phyloP scores from a whole-genome alignment of 2,113 vertebrate species.

The Poeciliopsis occidentalis region DNA sequence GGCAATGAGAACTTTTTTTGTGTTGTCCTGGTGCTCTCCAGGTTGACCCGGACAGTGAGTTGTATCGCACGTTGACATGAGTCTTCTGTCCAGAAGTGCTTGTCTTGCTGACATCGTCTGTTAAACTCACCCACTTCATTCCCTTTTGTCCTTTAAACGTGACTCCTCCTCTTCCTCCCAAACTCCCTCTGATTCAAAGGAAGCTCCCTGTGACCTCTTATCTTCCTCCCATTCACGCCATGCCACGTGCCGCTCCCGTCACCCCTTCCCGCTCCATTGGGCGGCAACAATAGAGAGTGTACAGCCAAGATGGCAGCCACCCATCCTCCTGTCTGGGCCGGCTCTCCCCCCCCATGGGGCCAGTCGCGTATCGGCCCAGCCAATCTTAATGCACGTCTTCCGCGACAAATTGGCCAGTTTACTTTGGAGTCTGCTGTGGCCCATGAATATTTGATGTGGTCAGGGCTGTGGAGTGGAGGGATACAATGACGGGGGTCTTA shows the following conservation, averaged over 20 bases:
- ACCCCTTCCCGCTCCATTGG: conserved; percentile 38
- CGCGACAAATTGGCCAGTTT: conserved; percentile 84
- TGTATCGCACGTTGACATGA: neutral
- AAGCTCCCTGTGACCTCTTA: conserved; percentile 51
- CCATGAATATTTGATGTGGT: conserved; percentile 83
- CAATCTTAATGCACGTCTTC: conserved; percentile 80
- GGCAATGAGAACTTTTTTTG: neutral
- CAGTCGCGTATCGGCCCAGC: conserved; percentile 63
- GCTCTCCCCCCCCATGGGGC: conserved; percentile 47
- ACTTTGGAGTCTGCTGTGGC: conserved; percentile 78
- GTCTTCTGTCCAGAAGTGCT: conserved; percentile 46
- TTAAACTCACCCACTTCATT: conserved; percentile 39
- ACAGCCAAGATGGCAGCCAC: conserved; percentile 69
- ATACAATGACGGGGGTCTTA: conserved; percentile 80
- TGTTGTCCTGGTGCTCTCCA: neutral
- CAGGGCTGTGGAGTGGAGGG: conserved; percentile 60
- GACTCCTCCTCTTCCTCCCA: conserved; percentile 34
- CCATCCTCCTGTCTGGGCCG: conserved; percentile 28
- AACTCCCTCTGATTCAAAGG: conserved; percentile 46
- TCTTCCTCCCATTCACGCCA: conserved; percentile 45
- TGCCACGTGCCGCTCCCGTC: conserved; percentile 45
- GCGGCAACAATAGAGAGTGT: conserved; percentile 67
- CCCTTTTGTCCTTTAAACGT: conserved; percentile 63
- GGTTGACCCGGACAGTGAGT: neutral
- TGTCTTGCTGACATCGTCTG: conserved; percentile 41